Evolutionary conservation across 2,888 invertebrate species (phyloP).

Genomic region (Melanotus villosus): DNA sequence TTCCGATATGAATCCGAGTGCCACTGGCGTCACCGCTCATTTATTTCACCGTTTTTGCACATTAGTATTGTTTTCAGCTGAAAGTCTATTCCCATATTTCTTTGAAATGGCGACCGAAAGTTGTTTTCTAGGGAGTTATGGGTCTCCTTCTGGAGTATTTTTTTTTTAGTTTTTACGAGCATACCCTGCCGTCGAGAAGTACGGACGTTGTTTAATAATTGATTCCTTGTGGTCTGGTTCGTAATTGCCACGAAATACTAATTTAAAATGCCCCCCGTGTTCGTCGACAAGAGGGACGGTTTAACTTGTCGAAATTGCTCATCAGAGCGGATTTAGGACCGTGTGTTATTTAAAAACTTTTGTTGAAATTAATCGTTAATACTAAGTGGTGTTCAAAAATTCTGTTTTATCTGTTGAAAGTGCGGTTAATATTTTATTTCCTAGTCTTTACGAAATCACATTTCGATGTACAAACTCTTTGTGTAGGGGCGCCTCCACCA

Average conservation of each 20-base stretch:
- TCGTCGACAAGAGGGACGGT: constrained; percentile 13
- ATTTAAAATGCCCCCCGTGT: constrained; percentile 31
- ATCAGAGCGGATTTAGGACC: not conserved
- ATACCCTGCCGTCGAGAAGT: not conserved
- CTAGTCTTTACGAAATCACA: no score
- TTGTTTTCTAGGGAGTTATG: constrained; percentile 45
- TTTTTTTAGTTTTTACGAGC: constrained; percentile 39
- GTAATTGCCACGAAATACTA: constrained; percentile 25
- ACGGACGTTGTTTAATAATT: constrained; percentile 16
- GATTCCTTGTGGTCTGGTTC: constrained; percentile 17
- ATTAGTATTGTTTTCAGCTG: constrained; percentile 57
- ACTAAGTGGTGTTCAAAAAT: constrained; percentile 30
- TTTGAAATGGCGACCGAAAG: constrained; percentile 49
- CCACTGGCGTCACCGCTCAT: constrained; percentile 51
- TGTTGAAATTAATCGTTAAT: constrained; percentile 32
- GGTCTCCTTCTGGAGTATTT: constrained; percentile 35
- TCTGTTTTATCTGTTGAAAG: no score
- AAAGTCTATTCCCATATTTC: constrained; percentile 48
- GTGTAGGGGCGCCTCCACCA: not conserved
- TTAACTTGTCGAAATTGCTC: not conserved
- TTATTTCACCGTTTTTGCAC: constrained; percentile 55
- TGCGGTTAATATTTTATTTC: no score
- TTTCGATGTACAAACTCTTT: no score
- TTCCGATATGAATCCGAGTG: constrained; percentile 21
- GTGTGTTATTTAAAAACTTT: constrained; percentile 33